phyloP scores from a whole-genome alignment of 1,140 invertebrate genomes.

The Trachymyrmex septentrionalis region DNA sequence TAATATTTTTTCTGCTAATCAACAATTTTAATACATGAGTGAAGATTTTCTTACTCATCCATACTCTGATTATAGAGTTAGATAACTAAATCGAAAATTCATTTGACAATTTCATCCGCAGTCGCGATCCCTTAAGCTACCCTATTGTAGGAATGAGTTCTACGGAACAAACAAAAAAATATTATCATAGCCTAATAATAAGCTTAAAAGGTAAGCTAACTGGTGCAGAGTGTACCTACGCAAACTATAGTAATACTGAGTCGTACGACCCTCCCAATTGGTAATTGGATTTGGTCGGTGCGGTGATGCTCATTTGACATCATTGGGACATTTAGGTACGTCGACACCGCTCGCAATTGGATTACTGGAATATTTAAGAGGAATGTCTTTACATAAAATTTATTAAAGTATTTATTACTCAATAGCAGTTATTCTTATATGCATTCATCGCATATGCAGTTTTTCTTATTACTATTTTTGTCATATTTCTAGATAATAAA shows the following conservation, averaged over 20 bases:
- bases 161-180: constrained; percentile 77
- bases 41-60: not conserved
- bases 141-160: constrained; percentile 67
- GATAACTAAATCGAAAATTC: not conserved
- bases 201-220: constrained; percentile 77
- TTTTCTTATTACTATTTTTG: not conserved
- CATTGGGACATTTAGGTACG: constrained; percentile 79
- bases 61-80: not conserved
- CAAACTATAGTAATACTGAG: constrained; percentile 69
- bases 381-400: not conserved
- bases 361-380: constrained; percentile 79
- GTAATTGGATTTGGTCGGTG: constrained; percentile 83
- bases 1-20: not conserved
- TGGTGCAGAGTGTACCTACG: constrained; percentile 61
- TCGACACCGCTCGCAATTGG: constrained; percentile 73
- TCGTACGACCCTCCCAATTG: constrained; percentile 71
- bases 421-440: not conserved
- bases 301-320: constrained; percentile 85
- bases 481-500: not conserved
- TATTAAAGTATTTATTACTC: not conserved
- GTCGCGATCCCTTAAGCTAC: constrained; percentile 61
- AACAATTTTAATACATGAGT: not conserved
- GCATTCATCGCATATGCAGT: too few species aligned
- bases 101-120: constrained; percentile 57
- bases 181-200: constrained; percentile 82